A percentile compares a stretch with the other conserved stretches of the same genome.
These are phyloP conservation scores for Ornithoptera priamus DNA, from an alignment of 2,888 invertebrate species.

Conservation along the genomic window DNA sequence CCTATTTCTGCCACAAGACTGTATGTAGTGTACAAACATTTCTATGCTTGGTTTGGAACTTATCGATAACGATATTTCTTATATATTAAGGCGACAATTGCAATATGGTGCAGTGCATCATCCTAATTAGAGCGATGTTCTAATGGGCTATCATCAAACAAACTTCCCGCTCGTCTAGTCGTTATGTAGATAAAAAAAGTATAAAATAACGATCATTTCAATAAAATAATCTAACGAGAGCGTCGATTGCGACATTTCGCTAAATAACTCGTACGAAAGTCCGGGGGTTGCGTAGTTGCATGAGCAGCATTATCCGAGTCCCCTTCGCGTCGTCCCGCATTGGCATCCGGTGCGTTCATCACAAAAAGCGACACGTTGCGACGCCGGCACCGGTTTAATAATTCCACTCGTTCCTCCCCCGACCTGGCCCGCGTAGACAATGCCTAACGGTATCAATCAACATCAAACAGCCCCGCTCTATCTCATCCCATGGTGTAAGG, in stretches of 20 bases:
- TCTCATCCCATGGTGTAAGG: conserved; percentile 35
- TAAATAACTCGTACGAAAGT: conserved; percentile 17
- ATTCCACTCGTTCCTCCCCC: conserved; percentile 76
- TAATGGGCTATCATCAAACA: too few relatives aligned
- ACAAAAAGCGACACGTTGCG: conserved; percentile 76
- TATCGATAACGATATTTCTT: too few relatives aligned
- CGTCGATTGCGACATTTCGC: conserved; percentile 20
- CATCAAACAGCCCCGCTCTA: conserved; percentile 73
- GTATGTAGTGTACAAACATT: too few relatives aligned
- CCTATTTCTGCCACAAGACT: too few relatives aligned
- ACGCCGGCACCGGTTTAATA: conserved; percentile 72
- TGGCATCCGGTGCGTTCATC: conserved; percentile 65
- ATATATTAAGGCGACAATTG: too few relatives aligned
- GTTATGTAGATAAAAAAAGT: too few relatives aligned
- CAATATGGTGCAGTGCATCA: too few relatives aligned
- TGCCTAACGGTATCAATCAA: conserved; percentile 80
- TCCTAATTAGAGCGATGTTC: too few relatives aligned
- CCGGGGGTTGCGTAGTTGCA: conserved; percentile 19
- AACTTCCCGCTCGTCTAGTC: too few relatives aligned
- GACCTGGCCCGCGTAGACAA: conserved; percentile 62
- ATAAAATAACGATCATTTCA: background rate
- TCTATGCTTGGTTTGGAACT: too few relatives aligned
- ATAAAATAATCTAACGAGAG: conserved; percentile 10
- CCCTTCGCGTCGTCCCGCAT: conserved; percentile 41
- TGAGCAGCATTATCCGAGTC: conserved; percentile 35